Base-by-base conservation (phyloP, 2,888 invertebrate species). In the Sinotaia quadrata region DNA sequence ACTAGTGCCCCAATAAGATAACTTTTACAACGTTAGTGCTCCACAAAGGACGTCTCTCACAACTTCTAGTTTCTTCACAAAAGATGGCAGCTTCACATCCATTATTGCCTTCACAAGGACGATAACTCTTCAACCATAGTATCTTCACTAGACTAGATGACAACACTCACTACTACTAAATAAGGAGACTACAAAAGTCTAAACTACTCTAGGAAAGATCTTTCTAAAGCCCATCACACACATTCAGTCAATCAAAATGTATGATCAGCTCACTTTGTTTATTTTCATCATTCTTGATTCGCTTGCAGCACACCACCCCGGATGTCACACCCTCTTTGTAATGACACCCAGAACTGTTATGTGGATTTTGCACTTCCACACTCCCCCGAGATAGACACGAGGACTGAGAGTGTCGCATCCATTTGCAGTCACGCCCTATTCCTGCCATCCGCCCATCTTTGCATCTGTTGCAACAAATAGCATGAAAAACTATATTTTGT, bases 291-390 rank as follows among this genome's bases (percentile, higher is more conserved):
- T 65, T 74, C 65, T 72, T 74, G 44, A 76, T 74, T 62, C 75
- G 75, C 69, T 78, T 81, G 75, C 87, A 87, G 68, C 87, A 87
- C n/a, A 87, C 69, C 5, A 85, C 84, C 2, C 87, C 87, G 8
- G 85, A 77, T 4, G 84, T 84, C 33, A 77, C 71, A 7, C 83
- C 83, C 36, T 78, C 77, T 34, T 71, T 75, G 74, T 81, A 86
- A 21, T 77, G 74, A 72, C 87, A 87, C n/a, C 80, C 81, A 10
- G 77, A 71, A 15, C 68, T 69, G 60, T 78, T 79, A 29, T 72
- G 71, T 2, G 79, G 75, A 60, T 75, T 73, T 67, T 79, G 84
- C n/a, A 85, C 87, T 62, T 86, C 86, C n/a, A 87, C 79, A 31
- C 85, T 78, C 15, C 86, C 86, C 37, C 80, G 76, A 8, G 81